phyloP scores from a whole-genome alignment of 1,140 invertebrate species.

The Asobara japonica region DNA sequence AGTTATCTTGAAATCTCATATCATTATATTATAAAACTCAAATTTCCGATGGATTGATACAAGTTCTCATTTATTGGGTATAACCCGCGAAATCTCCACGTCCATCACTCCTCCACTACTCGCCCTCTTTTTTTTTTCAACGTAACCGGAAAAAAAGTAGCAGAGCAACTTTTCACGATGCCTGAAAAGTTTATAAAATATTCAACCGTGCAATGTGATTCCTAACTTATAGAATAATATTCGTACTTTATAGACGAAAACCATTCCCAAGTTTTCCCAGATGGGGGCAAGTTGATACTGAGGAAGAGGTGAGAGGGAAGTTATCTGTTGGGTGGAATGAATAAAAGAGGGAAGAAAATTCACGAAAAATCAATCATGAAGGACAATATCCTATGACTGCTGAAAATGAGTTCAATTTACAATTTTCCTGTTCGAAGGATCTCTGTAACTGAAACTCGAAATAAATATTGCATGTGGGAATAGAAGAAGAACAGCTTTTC shows the following conservation, averaged over 20 bases:
- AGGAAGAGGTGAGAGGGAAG: neutral
- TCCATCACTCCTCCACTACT: constrained; percentile 2
- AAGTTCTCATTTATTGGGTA: too few relatives aligned
- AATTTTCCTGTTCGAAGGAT: too few relatives aligned
- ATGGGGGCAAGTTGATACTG: constrained; percentile 4
- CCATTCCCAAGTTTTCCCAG: constrained; percentile 22
- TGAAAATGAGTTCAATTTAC: neutral
- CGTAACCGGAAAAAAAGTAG: constrained; percentile 15
- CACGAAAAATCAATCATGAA: neutral
- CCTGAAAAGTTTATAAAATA: constrained; percentile 27
- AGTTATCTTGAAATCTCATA: too few relatives aligned
- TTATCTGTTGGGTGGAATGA: neutral
- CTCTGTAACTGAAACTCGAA: too few relatives aligned
- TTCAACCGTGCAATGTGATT: constrained; percentile 31
- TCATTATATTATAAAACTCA: too few relatives aligned
- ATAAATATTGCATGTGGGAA: too few relatives aligned
- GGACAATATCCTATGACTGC: neutral
- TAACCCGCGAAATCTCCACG: constrained; percentile 16
- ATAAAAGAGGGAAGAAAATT: neutral
- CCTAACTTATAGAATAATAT: constrained; percentile 36
- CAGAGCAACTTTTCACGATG: neutral
- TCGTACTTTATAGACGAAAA: constrained; percentile 27
- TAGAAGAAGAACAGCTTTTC: too few relatives aligned
- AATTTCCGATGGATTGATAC: too few relatives aligned
- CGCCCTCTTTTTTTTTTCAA: constrained; percentile 1